phyloP scores from a whole-genome alignment of 2,888 invertebrate genomes.

The Polydesmus complanatus region DNA sequence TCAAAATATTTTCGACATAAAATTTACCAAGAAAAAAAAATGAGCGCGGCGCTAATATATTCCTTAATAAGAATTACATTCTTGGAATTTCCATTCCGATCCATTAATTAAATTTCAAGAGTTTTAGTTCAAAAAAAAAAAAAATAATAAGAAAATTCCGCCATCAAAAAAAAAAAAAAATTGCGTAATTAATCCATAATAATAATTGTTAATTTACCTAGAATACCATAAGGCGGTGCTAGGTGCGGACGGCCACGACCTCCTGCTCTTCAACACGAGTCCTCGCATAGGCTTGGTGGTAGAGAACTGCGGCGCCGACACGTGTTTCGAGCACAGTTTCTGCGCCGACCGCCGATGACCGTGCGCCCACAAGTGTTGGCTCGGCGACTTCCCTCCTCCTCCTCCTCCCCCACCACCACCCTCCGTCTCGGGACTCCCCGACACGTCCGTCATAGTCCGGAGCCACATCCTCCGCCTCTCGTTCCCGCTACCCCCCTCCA shows the following conservation, averaged over 20 bases:
- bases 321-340: constrained; percentile 15
- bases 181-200: no score
- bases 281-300: constrained; percentile 21
- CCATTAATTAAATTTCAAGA: no score
- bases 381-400: not conserved
- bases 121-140: no score
- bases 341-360: constrained; percentile 13
- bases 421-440: not conserved
- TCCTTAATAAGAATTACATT: no score
- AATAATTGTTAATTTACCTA: no score
- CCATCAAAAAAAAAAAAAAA: no score
- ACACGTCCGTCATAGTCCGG: not conserved
- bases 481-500: not conserved
- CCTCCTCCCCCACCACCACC: not conserved
- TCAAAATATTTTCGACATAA: no score
- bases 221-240: constrained; percentile 8
- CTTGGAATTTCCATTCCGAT: no score
- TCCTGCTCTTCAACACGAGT: constrained; percentile 50
- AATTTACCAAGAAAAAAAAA: no score
- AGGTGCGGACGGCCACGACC: constrained; percentile 64
- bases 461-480: not conserved
- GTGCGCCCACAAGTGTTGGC: constrained; percentile 17
- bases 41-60: no score
- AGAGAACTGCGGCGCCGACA: constrained; percentile 16
- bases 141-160: no score